Evolutionary conservation across 2,888 invertebrate genomes (phyloP).

Genomic region (Lagria hirta): DNA sequence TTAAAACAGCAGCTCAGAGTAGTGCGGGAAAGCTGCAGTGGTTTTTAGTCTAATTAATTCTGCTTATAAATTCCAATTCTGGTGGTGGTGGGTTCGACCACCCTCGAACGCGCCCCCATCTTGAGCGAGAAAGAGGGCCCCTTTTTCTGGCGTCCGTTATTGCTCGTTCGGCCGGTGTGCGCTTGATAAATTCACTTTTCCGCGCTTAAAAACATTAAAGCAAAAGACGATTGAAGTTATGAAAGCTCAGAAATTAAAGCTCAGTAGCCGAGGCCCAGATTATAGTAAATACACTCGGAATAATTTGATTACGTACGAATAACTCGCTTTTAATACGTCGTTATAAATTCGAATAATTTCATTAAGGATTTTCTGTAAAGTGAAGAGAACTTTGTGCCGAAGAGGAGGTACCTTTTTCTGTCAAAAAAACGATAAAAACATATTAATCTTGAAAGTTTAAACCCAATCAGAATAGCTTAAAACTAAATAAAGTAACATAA

Average conservation of each 20-base stretch:
- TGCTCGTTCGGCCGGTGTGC: conserved; percentile 55
- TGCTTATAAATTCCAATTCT: conserved; percentile 59
- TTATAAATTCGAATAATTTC: conserved; percentile 49
- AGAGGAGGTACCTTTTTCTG: too few relatives aligned
- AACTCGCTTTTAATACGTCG: conserved; percentile 53
- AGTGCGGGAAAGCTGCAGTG: conserved; percentile 53
- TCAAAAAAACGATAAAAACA: too few relatives aligned
- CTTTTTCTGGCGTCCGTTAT: conserved; percentile 41
- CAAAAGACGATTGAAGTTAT: conserved; percentile 56
- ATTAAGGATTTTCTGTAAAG: too few relatives aligned
- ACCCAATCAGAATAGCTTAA: too few relatives aligned
- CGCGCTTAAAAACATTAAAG: conserved; percentile 53
- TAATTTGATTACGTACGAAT: conserved; percentile 55
- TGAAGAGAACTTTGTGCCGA: too few relatives aligned
- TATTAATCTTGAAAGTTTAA: too few relatives aligned
- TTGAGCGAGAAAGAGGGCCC: conserved; percentile 3
- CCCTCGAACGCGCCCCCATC: conserved; percentile 32
- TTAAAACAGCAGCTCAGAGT: conserved; percentile 56
- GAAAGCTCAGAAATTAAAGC: conserved; percentile 56
- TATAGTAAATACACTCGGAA: conserved; percentile 53
- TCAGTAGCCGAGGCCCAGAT: conserved; percentile 41
- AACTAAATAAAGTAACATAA: too few relatives aligned
- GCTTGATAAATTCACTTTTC: conserved; percentile 56
- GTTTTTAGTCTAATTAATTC: conserved; percentile 60
- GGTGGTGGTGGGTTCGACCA: conserved; percentile 37